These are phyloP conservation scores for Leuciscus idus DNA, from an alignment of 2,113 vertebrate genomes.

Conservation along the genomic window DNA sequence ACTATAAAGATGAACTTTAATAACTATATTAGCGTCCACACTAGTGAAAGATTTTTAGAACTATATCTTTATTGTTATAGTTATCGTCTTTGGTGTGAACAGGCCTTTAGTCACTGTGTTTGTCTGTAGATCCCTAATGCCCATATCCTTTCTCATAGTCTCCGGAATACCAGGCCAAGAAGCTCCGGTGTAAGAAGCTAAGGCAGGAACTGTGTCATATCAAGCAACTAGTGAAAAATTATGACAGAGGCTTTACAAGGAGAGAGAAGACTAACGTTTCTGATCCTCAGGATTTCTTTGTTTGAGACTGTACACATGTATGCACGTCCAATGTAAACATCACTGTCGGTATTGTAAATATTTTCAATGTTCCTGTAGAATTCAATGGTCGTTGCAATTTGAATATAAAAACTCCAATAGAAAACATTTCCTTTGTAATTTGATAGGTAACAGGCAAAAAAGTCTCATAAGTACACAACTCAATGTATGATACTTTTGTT, in stretches of 20 bases:
- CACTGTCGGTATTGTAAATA: background rate
- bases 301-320: background rate
- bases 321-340: background rate
- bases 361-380: background rate
- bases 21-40: no score
- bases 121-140: background rate
- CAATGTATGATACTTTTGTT: constrained; percentile 58
- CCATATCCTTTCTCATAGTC: constrained; percentile 65
- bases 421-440: background rate
- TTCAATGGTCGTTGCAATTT: background rate
- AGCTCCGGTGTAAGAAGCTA: constrained; percentile 74
- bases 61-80: no score
- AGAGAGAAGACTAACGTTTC: constrained; percentile 22
- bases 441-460: background rate
- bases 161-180: constrained; percentile 79
- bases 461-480: background rate
- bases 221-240: constrained; percentile 82
- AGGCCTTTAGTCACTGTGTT: background rate
- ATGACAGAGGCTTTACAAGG: constrained; percentile 76
- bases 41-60: no score
- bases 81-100: no score
- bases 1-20: no score
- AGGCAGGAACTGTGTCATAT: constrained; percentile 84
- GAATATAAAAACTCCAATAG: background rate
- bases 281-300: constrained; percentile 36